Evolutionary conservation across 2,888 invertebrate species (phyloP), one percentile per base, ranked within the genome.

Genomic region (Horisme vitalbata): DNA sequence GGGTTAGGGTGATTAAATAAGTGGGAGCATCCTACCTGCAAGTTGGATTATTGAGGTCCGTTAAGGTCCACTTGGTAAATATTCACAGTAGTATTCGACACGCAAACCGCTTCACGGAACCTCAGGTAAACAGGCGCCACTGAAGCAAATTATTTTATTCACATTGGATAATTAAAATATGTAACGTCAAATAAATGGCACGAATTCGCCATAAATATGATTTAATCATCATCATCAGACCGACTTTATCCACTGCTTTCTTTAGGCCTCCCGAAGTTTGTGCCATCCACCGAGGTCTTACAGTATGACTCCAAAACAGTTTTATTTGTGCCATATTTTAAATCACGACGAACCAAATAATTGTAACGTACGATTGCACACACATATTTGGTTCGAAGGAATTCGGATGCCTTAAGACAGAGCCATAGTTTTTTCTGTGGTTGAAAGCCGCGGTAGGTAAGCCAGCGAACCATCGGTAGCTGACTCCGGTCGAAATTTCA

Each of bases 381-480:
- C 80, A 81, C 81, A 78, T 76, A 86, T 87, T 87, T 89, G 83
- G 69, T 68, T 83, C 76, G 55, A 83, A 81, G 89, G 89, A 88
- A 89, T 89, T 82, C 70, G 73, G 71, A 79, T 84, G 75, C 74
- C 74, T 73, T 75, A 69, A 79, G 72, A 80, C 77, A 77, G 76
- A 78, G 68, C 70, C 75, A 77, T 71, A 68, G 71, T 79, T 82
- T 84, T 85, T 83, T 78, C 62, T 68, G 69, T 70, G 73, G 68
- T 68, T 62, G 69, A 63, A 53, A 67, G 67, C 82, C 76, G 83
- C 86, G 88, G 88, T 86, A 88, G 87, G 88, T 87, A 83, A 66
- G 66, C 78, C 84, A 88, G 86, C 88, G 72, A 88, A 84, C 87
- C 85, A 88, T 81, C 89, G 85, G 89, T 87, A 88, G 89, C 89